phyloP scores from a whole-genome alignment of 2,113 vertebrate genomes.

The Tapirus terrestris region DNA sequence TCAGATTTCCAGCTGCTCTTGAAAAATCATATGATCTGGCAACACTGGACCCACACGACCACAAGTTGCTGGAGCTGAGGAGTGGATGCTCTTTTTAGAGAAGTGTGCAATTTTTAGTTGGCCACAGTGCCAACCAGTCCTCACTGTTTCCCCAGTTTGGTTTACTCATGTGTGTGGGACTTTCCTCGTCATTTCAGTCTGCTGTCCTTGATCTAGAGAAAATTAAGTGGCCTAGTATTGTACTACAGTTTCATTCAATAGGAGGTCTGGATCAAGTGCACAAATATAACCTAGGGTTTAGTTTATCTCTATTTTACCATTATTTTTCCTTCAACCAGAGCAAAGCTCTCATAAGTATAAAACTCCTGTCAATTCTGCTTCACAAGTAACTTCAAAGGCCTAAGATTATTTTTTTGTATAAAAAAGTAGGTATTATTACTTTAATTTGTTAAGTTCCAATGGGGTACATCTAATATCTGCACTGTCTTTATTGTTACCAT shows the following conservation, averaged over 20 bases:
- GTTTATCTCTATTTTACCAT: not conserved
- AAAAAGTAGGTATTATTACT: not conserved
- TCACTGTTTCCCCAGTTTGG: not conserved
- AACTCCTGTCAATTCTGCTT: not conserved
- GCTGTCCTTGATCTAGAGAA: not conserved
- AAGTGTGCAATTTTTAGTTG: not conserved
- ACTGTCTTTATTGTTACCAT: not conserved
- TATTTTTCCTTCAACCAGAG: not conserved
- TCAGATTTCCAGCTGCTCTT: not conserved
- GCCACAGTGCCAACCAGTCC: not conserved
- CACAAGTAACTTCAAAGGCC: not conserved
- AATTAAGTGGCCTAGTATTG: not conserved
- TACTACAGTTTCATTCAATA: not conserved
- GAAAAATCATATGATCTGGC: not conserved
- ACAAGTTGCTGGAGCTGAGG: not conserved
- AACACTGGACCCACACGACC: not conserved
- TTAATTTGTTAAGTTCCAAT: not conserved
- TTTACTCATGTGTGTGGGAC: not conserved
- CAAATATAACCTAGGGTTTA: not conserved
- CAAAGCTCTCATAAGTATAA: conserved; percentile 15
- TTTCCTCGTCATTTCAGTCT: not conserved
- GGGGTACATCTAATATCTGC: not conserved
- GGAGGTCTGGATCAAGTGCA: not conserved
- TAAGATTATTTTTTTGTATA: not conserved
- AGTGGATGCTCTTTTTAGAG: not conserved